These are phyloP conservation scores for Cheilosia grossa DNA, from an alignment of 2,888 invertebrate genomes.

Conservation along the genomic window DNA sequence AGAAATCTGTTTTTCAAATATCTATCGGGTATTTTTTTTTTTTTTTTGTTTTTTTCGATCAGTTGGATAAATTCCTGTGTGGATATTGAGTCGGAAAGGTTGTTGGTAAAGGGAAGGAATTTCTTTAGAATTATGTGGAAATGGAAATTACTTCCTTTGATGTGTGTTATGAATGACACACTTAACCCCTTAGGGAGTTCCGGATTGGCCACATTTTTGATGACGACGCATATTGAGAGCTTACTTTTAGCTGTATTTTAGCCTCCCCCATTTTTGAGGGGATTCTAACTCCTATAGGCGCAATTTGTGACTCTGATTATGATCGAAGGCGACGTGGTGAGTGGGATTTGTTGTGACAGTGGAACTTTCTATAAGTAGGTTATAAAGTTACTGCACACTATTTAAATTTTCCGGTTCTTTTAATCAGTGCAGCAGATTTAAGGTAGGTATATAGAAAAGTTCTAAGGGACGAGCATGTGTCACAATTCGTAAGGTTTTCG, in stretches of 20 bases:
- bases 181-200: neutral
- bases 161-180: neutral
- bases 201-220: slow-evolving; percentile 22
- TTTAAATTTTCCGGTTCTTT: too few relatives aligned
- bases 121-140: neutral
- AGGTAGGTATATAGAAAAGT: too few relatives aligned
- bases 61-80: neutral
- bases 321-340: neutral
- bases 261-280: too few relatives aligned
- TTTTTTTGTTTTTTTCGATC: neutral
- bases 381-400: too few relatives aligned
- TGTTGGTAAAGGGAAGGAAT: neutral
- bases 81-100: neutral
- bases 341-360: neutral
- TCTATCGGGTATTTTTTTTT: slow-evolving; percentile 1
- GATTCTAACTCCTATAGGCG: neutral
- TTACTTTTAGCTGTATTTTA: too few relatives aligned
- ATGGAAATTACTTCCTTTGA: neutral
- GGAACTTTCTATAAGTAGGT: neutral
- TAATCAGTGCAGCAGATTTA: too few relatives aligned
- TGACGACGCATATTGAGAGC: neutral
- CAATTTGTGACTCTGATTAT: neutral
- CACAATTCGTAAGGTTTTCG: too few relatives aligned
- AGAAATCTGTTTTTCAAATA: slow-evolving; percentile 15
- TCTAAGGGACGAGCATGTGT: too few relatives aligned